Base-by-base conservation (phyloP, 2,888 invertebrate species). In the Suillia variegata region DNA sequence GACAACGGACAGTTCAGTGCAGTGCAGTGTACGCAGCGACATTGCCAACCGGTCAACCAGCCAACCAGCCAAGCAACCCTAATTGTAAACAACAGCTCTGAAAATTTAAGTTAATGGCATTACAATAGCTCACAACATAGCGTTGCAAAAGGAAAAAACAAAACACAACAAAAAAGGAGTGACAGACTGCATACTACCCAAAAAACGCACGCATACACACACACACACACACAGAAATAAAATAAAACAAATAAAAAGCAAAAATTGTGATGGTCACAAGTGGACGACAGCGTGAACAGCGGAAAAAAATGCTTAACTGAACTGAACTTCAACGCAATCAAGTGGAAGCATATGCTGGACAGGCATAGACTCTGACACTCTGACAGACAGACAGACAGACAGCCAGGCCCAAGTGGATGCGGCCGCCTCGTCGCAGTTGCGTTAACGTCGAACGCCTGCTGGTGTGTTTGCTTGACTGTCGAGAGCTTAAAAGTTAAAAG, bases 81-180 rank as follows among this genome's bases (percentile, higher is more conserved):
- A 65, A 69, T 68, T 67, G 67, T 62, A 67, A 67, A 67, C 64
- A 69, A 68, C 66, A 67, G 61, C 55, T 13, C 57, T 56, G 60
- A 55, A 61, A 62, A 65, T 62, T 65, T 54, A 65, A 62, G 57
- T 65, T 65, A 62, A 65, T 65, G 62, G 62, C 54, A 65, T 65
- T 61, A 65, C 63, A 63, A 65, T 62, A 53, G 61, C 59, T 58
- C 56, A 62, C 20, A 52, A 18, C 17, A 22, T 21, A 50, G 31
- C n/a, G 22, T 24, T 2, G 22, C 18, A 50, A 26, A 52, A 24
- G 20, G 34, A 54, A 34, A 54, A 45, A 57, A 57, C 34, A 52
- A 49, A 12, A 20, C 20, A 6, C 13, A 38, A 59, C 49, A 49
- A 49, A 20, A 21, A 10, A 20, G 31, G n/a, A 55, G 17, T 42